Conservation (phyloP, 2,113 vertebrate species). For the Clarias batrachus region DNA sequence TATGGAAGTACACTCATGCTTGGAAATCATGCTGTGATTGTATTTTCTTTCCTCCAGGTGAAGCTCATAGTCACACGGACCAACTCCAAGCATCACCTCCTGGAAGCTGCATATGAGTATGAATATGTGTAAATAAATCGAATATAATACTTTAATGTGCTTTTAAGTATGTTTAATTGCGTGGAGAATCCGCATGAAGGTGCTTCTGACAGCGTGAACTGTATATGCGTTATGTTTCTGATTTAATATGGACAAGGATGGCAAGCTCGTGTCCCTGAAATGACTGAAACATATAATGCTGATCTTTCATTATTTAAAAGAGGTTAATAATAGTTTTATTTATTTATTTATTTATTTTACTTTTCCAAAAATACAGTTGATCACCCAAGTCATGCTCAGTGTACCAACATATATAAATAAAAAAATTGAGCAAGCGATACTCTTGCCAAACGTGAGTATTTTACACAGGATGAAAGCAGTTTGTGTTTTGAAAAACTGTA, state of each 20-base stretch:
- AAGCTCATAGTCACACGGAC: slow-evolving; percentile 43
- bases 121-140: slow-evolving; percentile 16
- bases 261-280: not conserved
- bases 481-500: no score
- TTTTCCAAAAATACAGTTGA: not conserved
- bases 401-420: no score
- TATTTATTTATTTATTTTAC: not conserved
- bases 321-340: not conserved
- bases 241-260: not conserved
- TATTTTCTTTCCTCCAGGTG: slow-evolving; percentile 44
- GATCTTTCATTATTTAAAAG: not conserved
- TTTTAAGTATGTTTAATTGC: not conserved
- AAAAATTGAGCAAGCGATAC: no score
- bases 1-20: not conserved
- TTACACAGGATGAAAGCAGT: no score
- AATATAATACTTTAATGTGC: not conserved
- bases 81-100: not conserved
- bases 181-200: not conserved
- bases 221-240: not conserved
- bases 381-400: not conserved
- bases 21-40: not conserved
- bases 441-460: no score
- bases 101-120: slow-evolving; percentile 22
- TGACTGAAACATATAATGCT: not conserved
- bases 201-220: not conserved